phyloP scores from a whole-genome alignment of 2,888 invertebrate species.

The Poecilus cupreus region DNA sequence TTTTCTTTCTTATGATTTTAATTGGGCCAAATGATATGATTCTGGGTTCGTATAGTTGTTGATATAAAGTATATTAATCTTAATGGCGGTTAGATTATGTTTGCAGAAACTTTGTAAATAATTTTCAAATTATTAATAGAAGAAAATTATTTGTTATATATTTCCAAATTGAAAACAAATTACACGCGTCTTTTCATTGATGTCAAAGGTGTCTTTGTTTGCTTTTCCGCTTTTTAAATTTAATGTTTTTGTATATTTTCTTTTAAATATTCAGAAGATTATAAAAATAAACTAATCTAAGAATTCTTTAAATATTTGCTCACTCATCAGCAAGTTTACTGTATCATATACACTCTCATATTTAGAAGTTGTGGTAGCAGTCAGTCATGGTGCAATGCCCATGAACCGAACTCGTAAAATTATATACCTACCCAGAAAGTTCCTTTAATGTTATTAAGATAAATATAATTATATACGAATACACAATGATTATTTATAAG shows the following conservation, averaged over 20 bases:
- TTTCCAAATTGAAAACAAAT: neutral
- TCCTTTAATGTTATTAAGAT: too few species aligned
- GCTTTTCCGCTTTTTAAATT: neutral
- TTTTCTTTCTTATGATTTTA: too few species aligned
- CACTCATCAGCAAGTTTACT: neutral
- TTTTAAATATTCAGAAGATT: neutral
- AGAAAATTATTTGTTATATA: too few species aligned
- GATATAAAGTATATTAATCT: too few species aligned
- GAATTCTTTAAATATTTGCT: slow-evolving; percentile 1
- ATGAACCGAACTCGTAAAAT: too few species aligned
- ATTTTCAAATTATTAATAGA: neutral
- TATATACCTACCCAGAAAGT: too few species aligned
- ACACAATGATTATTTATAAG: neutral
- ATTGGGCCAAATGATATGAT: too few species aligned
- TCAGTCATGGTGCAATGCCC: too few species aligned
- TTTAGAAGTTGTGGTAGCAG: too few species aligned
- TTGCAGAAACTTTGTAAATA: too few species aligned
- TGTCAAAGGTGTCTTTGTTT: neutral
- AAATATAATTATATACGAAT: neutral
- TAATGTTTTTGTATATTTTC: neutral
- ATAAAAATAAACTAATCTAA: neutral
- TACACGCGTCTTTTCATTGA: neutral
- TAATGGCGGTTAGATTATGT: too few species aligned
- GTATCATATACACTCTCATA: neutral
- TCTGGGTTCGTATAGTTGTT: too few species aligned